These are phyloP conservation scores for Hycleus phaleratus DNA, from an alignment of 1,140 invertebrate species.

Conservation along the genomic window DNA sequence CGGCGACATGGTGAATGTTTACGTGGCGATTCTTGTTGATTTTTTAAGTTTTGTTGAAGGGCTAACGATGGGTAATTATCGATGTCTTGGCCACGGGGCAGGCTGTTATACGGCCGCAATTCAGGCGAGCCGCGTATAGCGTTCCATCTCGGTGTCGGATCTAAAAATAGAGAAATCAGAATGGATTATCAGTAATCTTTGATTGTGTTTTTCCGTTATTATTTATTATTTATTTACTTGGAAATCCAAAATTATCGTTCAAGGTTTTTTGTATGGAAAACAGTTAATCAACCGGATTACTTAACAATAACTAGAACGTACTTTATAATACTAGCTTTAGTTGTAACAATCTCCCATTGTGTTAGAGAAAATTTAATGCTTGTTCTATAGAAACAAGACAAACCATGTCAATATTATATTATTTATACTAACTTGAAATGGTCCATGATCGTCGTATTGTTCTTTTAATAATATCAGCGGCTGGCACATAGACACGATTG, in stretches of 20 bases:
- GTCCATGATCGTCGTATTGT: slow-evolving; percentile 63
- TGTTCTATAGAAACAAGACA: background rate
- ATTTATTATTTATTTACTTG: no score
- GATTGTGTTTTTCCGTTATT: background rate
- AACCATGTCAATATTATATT: no score
- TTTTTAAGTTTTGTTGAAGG: slow-evolving; percentile 23
- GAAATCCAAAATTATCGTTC: no score
- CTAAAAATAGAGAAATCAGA: slow-evolving; percentile 30
- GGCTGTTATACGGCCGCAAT: slow-evolving; percentile 49
- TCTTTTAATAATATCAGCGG: slow-evolving; percentile 56
- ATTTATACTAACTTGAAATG: slow-evolving; percentile 49
- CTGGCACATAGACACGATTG: slow-evolving; percentile 47
- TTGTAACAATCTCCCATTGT: no score
- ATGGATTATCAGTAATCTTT: no score
- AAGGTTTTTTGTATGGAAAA: no score
- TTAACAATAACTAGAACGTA: no score
- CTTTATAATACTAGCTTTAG: no score
- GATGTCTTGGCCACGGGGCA: slow-evolving; percentile 42
- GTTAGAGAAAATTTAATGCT: background rate
- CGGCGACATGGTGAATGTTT: slow-evolving; percentile 25
- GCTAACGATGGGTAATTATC: slow-evolving; percentile 35
- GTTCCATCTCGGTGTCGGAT: slow-evolving; percentile 49
- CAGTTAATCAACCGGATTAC: no score
- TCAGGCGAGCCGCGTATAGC: slow-evolving; percentile 47
- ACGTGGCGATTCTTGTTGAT: slow-evolving; percentile 8